These are phyloP conservation scores for Prunella fulvescens DNA, from an alignment of 2,113 vertebrate genomes.

Conservation along the genomic window DNA sequence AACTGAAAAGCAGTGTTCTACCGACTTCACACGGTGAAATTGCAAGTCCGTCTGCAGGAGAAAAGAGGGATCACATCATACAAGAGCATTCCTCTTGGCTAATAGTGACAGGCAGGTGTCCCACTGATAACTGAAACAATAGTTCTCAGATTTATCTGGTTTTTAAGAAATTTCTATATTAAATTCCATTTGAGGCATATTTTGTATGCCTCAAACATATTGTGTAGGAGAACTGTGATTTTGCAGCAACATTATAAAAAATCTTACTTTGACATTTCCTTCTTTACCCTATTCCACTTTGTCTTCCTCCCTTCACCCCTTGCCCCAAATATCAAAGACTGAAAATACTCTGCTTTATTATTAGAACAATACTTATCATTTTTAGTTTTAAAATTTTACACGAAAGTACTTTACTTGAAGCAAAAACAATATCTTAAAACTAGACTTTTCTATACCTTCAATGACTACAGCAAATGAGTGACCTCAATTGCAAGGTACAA, in stretches of 20 bases:
- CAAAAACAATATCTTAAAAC: not conserved
- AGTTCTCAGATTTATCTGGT: not conserved
- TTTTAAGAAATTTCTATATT: not conserved
- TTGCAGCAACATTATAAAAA: not conserved
- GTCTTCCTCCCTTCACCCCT: not conserved
- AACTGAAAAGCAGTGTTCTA: not conserved
- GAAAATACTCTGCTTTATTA: not conserved
- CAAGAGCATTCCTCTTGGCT: not conserved
- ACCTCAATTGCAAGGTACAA: not conserved
- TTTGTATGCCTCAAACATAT: not conserved
- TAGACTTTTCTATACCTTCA: not conserved
- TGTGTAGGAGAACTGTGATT: not conserved
- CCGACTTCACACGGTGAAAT: rapidly evolving
- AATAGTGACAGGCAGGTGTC: not conserved
- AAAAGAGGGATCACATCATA: not conserved
- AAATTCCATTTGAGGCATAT: not conserved
- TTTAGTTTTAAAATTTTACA: not conserved
- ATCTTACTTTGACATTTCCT: not conserved
- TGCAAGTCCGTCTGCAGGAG: not conserved
- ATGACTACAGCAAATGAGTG: not conserved
- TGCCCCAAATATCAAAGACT: not conserved
- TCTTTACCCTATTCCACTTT: not conserved
- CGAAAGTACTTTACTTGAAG: not conserved
- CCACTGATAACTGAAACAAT: not conserved
- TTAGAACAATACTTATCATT: not conserved